Conservation (phyloP, 2,888 invertebrate genomes). For the Microchrysa polita region DNA sequence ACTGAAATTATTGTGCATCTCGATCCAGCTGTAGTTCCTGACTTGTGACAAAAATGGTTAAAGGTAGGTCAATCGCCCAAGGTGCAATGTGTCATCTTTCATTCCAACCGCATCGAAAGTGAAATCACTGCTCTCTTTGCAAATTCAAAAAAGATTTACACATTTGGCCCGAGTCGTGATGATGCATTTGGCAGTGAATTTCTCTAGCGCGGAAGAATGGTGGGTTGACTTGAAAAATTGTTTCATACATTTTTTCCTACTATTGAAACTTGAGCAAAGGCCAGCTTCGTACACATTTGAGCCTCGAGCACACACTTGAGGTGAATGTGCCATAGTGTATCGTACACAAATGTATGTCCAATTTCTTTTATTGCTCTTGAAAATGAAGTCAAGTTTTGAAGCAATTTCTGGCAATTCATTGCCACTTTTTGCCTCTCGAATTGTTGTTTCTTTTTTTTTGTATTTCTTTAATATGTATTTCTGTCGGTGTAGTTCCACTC, state of each 20-base stretch:
- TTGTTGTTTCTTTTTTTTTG: too few species aligned
- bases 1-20: too few species aligned
- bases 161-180: neutral
- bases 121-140: neutral
- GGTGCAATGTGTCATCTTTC: neutral
- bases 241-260: neutral
- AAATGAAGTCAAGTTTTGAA: neutral
- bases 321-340: conserved; percentile 7
- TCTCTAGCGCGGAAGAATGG: conserved; percentile 10
- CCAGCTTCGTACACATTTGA: too few species aligned
- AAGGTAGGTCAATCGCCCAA: conserved; percentile 14
- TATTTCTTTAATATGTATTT: too few species aligned
- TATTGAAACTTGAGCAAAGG: too few species aligned
- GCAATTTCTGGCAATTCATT: neutral
- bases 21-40: too few species aligned
- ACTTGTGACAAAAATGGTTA: conserved; percentile 13
- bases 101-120: conserved; percentile 16
- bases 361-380: too few species aligned
- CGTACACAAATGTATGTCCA: too few species aligned
- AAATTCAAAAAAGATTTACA: neutral
- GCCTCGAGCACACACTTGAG: neutral
- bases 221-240: conserved; percentile 14
- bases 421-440: neutral
- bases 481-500: too few species aligned
- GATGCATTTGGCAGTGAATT: neutral